Conservation (phyloP, 2,797 vertebrate species). For the Sebastes oblongus region DNA sequence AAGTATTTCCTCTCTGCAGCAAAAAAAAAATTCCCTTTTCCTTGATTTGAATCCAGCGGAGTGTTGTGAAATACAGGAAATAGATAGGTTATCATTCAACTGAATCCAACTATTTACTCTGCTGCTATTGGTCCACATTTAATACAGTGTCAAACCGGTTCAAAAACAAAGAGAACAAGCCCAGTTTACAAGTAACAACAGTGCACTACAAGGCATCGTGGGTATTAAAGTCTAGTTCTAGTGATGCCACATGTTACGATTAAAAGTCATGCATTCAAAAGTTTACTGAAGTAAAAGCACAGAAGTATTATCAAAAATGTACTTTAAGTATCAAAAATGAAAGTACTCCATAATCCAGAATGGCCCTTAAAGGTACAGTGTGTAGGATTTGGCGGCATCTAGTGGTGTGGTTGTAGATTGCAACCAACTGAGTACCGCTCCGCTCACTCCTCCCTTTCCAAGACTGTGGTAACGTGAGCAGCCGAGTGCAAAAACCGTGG, state of each 20-base stretch:
- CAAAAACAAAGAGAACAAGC: not conserved
- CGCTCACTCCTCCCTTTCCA: too few species aligned
- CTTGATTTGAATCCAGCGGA: not conserved
- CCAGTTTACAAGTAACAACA: not conserved
- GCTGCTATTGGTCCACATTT: slow-evolving; percentile 12
- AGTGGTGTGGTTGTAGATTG: too few species aligned
- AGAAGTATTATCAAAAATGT: too few species aligned
- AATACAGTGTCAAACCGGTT: not conserved
- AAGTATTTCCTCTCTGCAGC: not conserved
- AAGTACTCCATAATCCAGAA: not conserved
- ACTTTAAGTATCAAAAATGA: not conserved
- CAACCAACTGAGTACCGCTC: fast-evolving
- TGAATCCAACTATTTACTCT: not conserved
- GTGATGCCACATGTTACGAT: too few species aligned
- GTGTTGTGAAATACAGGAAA: slow-evolving; percentile 24
- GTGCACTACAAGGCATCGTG: slow-evolving; percentile 25
- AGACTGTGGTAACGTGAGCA: too few species aligned
- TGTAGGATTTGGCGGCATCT: too few species aligned
- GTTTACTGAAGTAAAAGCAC: not conserved
- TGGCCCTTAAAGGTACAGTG: not conserved
- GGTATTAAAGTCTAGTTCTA: slow-evolving; percentile 24
- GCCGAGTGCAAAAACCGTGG: too few species aligned
- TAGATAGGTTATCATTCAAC: slow-evolving; percentile 46
- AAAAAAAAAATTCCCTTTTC: not conserved
- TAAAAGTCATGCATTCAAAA: not conserved